A percentile compares a stretch with the other conserved stretches of the same genome.
These are phyloP conservation scores for Brotula barbata DNA, from an alignment of 2,797 vertebrate genomes.

Conservation along the genomic window DNA sequence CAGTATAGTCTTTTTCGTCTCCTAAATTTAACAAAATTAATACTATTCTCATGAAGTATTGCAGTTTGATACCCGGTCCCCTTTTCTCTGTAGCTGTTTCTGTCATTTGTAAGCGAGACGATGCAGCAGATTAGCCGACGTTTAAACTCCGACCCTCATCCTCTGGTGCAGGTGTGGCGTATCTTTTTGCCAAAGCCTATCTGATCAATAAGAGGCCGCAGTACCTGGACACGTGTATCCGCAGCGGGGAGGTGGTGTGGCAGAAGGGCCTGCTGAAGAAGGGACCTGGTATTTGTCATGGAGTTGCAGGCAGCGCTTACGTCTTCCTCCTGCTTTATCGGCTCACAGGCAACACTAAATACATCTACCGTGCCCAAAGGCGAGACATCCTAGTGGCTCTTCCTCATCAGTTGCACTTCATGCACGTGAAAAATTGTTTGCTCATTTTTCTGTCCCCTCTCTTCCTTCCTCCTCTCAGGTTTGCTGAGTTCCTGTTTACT, in stretches of 20 bases:
- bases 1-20: no score
- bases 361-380: slow-evolving; percentile 89
- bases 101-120: neutral
- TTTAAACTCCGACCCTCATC: neutral
- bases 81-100: neutral
- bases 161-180: slow-evolving; percentile 83
- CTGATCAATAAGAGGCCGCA: slow-evolving; percentile 89
- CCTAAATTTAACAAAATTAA: no score
- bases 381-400: slow-evolving; percentile 44
- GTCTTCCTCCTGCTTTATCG: slow-evolving; percentile 90
- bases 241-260: slow-evolving; percentile 88
- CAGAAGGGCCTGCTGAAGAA: slow-evolving; percentile 90
- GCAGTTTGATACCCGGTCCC: no score
- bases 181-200: slow-evolving; percentile 91
- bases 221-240: slow-evolving; percentile 89
- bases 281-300: slow-evolving; percentile 89
- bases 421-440: neutral
- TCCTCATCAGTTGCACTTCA: neutral
- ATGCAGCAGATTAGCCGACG: neutral
- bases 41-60: no score
- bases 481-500: slow-evolving; percentile 90
- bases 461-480: slow-evolving; percentile 71
- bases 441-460: neutral
- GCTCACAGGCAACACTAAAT: slow-evolving; percentile 88
- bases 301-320: slow-evolving; percentile 88